Base-by-base conservation (phyloP, 2,888 invertebrate genomes). In the Oxystoma pomonae region DNA sequence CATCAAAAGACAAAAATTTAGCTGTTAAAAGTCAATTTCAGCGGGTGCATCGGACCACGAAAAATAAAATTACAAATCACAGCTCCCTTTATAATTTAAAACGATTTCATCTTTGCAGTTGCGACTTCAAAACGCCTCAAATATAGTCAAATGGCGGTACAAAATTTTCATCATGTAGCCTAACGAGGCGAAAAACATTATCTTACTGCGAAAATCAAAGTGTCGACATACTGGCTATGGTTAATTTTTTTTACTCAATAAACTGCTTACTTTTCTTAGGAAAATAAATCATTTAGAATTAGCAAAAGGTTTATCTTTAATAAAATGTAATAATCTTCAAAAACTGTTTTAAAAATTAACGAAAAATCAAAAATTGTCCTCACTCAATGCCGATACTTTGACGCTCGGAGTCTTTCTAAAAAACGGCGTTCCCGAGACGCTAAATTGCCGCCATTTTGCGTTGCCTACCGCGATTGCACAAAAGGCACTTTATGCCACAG, bases 371-470 rank as follows among this genome's bases (percentile, higher is more conserved):
- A n/a, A n/a, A n/a, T n/a, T n/a, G n/a, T n/a, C n/a, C n/a, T n/a
- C n/a, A n/a, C n/a, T n/a, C n/a, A n/a, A n/a, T n/a, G n/a, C n/a
- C n/a, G n/a, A n/a, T n/a, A n/a, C n/a, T n/a, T n/a, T n/a, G n/a
- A n/a, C n/a, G n/a, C n/a, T n/a, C n/a, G n/a, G n/a, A n/a, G 35
- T 35, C 35, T 7, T 35, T 3, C 12, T 35, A 35, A 35, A 35
- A 35, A 35, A 35, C 35, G 35, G 35, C n/a, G n/a, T 35, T 53
- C 53, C 53, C 20, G 35, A 49, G 22, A 18, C 16, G 58, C 20
- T 22, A 58, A 58, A 58, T 58, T 58, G 18, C 58, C 58, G 58
- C 58, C 58, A 58, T 58, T 58, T 58, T 58, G 35, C n/a, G 12
- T 21, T 35, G 58, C 58, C 20, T 53, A 35, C 35, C 53, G 53